Evolutionary conservation across 2,113 vertebrate genomes (phyloP).

Genomic region (Sinosuthora webbiana): DNA sequence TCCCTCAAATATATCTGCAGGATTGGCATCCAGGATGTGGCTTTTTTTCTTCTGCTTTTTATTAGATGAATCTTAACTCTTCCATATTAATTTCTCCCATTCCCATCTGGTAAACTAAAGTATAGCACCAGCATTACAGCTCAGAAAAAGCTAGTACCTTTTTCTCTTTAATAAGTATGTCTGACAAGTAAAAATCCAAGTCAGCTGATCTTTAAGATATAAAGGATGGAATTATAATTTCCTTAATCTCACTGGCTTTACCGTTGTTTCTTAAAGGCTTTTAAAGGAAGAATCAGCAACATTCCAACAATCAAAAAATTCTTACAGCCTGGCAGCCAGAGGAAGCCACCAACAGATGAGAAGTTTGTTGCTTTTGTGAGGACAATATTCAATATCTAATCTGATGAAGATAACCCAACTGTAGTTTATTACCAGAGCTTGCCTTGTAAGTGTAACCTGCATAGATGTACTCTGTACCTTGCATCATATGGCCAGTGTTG

Average conservation of each 20-base stretch:
- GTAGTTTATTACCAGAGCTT: neutral
- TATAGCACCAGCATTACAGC: neutral
- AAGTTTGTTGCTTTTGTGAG: conserved; percentile 40
- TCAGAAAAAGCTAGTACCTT: neutral
- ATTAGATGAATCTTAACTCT: neutral
- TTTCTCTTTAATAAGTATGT: neutral
- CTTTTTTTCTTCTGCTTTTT: neutral
- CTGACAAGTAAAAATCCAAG: neutral
- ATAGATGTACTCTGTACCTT: neutral
- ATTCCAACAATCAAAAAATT: conserved; percentile 82
- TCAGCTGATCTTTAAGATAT: neutral
- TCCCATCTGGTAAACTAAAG: neutral
- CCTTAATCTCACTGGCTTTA: neutral
- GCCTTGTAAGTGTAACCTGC: neutral
- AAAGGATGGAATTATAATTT: neutral
- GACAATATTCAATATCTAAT: conserved; percentile 64
- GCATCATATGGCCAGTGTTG: neutral
- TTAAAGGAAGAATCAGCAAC: conserved; percentile 80
- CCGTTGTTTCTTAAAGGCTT: conserved; percentile 74
- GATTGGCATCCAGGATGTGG: neutral
- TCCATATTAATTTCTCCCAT: neutral
- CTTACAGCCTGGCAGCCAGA: conserved; percentile 86
- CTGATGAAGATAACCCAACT: neutral
- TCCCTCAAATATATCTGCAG: neutral
- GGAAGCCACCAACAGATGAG: conserved; percentile 75